phyloP scores from a whole-genome alignment of 2,888 invertebrate genomes.

The Ophonus ardosiacus region DNA sequence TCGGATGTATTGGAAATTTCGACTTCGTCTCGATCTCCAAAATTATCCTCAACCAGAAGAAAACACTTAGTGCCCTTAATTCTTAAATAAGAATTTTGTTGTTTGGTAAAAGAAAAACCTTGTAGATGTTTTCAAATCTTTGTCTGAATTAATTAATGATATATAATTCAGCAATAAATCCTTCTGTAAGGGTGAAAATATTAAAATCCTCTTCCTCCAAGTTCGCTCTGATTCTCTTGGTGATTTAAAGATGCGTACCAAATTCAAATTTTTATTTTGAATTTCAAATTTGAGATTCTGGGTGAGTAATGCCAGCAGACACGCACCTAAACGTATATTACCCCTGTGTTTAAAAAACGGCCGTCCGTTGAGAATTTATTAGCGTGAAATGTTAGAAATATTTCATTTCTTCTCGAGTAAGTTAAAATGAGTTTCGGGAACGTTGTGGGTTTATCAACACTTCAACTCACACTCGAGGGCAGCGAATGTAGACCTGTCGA shows the following conservation, averaged over 20 bases:
- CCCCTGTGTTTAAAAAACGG: conserved; percentile 30
- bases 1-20: too few species aligned
- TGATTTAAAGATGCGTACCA: conserved; percentile 49
- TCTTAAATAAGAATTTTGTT: too few species aligned
- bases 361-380: conserved; percentile 48
- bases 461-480: too few species aligned
- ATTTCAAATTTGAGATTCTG: conserved; percentile 34
- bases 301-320: conserved; percentile 20
- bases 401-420: conserved; percentile 44
- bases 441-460: conserved; percentile 37
- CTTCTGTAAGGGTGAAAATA: not conserved
- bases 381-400: conserved; percentile 40
- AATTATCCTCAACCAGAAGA: too few species aligned
- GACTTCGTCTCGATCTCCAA: too few species aligned
- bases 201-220: conserved; percentile 4
- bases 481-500: too few species aligned
- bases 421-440: conserved; percentile 43
- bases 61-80: too few species aligned
- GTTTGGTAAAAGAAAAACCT: too few species aligned
- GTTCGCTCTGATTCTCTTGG: not conserved
- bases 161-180: too few species aligned
- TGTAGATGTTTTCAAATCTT: too few species aligned
- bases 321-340: conserved; percentile 47
- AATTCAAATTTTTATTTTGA: conserved; percentile 54
- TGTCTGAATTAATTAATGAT: too few species aligned